Evolutionary conservation across 1,140 invertebrate genomes (phyloP).

Genomic region (Caenorhabditis remanei): DNA sequence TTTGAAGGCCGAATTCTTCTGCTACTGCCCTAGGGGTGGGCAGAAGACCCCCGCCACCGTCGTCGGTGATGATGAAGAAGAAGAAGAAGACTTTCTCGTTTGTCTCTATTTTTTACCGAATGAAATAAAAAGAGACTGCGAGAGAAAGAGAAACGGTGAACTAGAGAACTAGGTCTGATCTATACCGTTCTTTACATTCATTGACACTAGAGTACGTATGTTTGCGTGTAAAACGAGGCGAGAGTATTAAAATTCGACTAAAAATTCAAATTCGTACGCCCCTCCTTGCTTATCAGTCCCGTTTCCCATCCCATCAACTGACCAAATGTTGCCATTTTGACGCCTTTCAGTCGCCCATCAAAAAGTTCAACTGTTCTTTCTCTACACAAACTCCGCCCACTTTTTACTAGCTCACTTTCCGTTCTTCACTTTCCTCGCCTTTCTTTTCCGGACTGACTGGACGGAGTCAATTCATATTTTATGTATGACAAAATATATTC

Average conservation of each 20-base stretch:
- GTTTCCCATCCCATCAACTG: neutral
- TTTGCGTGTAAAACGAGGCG: no score
- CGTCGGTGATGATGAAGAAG: neutral
- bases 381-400: no score
- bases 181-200: conserved; percentile 9
- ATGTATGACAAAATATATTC: conserved; percentile 46
- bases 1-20: conserved; percentile 43
- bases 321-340: conserved; percentile 44
- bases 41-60: neutral
- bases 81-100: neutral
- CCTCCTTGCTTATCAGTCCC: conserved; percentile 10
- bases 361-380: conserved; percentile 38
- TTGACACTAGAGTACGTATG: neutral
- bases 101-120: neutral
- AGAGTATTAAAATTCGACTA: no score
- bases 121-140: neutral
- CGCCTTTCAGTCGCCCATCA: conserved; percentile 15
- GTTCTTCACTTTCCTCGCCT: neutral
- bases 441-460: neutral
- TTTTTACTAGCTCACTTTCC: neutral
- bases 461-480: conserved; percentile 26
- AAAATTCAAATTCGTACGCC: conserved; percentile 29
- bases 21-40: conserved; percentile 33
- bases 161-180: conserved; percentile 1
- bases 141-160: neutral